Conservation (phyloP, 2,113 vertebrate genomes). For the Semnornis frantzii region DNA sequence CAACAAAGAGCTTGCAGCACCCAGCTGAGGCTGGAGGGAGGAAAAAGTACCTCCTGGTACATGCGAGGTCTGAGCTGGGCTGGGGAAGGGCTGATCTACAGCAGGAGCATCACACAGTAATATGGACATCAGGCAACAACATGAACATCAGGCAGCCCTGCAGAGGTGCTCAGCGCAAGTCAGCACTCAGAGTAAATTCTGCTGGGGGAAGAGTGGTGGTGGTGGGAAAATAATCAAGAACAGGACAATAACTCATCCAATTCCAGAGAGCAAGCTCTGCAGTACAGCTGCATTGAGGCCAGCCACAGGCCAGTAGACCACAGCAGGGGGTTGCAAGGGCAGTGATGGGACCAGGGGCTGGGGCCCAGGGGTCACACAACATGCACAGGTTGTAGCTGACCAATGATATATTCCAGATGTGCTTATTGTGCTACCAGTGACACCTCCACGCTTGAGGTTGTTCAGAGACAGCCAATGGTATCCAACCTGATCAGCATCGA, state of each 20-base stretch:
- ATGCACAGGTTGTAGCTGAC: background rate
- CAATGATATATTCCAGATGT: rapidly evolving
- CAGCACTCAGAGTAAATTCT: background rate
- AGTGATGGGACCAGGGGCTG: rapidly evolving
- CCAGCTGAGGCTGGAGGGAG: background rate
- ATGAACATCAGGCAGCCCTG: background rate
- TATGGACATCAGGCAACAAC: background rate
- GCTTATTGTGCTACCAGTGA: background rate
- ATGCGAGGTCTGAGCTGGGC: background rate
- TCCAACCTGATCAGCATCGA: background rate
- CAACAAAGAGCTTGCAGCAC: background rate
- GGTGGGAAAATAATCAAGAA: background rate
- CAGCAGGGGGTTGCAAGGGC: background rate
- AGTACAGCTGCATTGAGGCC: background rate
- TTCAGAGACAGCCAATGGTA: background rate
- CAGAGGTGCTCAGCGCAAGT: background rate
- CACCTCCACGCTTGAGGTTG: background rate
- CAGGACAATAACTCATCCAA: background rate
- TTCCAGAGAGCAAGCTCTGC: background rate
- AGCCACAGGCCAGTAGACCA: background rate
- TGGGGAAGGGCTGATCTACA: background rate
- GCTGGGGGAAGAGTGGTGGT: no score
- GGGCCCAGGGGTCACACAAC: background rate
- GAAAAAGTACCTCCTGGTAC: no score
- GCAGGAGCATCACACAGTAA: background rate